Conservation (phyloP, 2,113 vertebrate species). For the Elachura formosa region DNA sequence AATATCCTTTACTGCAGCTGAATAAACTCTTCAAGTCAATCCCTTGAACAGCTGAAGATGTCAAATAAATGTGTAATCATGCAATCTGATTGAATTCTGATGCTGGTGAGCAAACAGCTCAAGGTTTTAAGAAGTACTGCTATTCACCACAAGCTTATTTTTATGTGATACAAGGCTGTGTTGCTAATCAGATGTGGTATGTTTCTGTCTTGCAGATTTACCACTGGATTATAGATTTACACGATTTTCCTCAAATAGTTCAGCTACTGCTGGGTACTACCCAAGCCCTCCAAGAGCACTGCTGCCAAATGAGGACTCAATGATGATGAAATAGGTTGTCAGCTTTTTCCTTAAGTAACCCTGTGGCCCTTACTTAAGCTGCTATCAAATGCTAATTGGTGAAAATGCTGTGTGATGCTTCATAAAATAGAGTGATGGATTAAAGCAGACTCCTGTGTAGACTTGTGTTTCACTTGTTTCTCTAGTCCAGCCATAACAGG, state of each 20-base stretch:
- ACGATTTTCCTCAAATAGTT: conserved; percentile 84
- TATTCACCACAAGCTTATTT: conserved; percentile 5
- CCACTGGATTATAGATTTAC: conserved; percentile 92
- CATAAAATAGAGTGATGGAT: conserved; percentile 47
- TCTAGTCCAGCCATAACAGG: background rate
- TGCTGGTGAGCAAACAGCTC: conserved; percentile 6
- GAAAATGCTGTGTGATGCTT: conserved; percentile 50
- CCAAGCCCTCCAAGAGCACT: conserved; percentile 84
- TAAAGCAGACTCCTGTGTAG: conserved; percentile 35
- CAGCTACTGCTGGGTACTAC: conserved; percentile 86
- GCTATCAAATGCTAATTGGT: conserved; percentile 24
- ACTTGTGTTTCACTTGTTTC: conserved; percentile 14
- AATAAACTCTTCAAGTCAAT: background rate
- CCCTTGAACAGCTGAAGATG: background rate
- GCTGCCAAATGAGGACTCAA: conserved; percentile 71
- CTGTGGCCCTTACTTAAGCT: conserved; percentile 25
- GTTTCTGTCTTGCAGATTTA: conserved; percentile 79
- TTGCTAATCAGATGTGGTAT: conserved; percentile 47
- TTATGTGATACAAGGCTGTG: background rate
- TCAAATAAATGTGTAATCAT: conserved; percentile 21
- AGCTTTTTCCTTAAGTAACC: background rate
- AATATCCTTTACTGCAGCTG: background rate
- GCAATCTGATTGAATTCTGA: conserved; percentile 19
- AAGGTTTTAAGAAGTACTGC: conserved; percentile 29
- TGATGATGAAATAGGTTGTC: conserved; percentile 39